phyloP scores from a whole-genome alignment of 2,888 invertebrate species.

The Dascillus cervinus region DNA sequence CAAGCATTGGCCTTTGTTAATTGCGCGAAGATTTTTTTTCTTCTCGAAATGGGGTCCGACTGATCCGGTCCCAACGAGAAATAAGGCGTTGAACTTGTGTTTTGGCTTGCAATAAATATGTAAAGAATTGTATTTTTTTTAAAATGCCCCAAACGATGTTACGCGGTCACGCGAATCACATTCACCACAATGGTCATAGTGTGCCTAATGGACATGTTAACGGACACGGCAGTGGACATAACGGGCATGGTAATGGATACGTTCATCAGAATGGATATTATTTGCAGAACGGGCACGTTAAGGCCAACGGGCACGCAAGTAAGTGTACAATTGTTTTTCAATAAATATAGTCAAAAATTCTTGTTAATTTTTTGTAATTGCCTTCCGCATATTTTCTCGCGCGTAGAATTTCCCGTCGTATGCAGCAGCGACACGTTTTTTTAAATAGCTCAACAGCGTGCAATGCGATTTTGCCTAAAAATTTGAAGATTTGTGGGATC shows the following conservation, averaged over 20 bases:
- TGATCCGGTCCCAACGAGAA: too few relatives aligned
- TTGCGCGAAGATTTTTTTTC: too few relatives aligned
- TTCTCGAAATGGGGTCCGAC: too few relatives aligned
- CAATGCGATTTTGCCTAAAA: too few relatives aligned
- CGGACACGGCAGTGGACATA: constrained; percentile 23
- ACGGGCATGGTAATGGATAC: constrained; percentile 22
- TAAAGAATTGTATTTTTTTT: too few relatives aligned
- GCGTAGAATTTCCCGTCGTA: too few relatives aligned
- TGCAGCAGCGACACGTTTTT: too few relatives aligned
- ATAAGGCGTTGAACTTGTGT: too few relatives aligned
- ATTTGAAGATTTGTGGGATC: too few relatives aligned
- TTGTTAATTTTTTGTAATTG: neutral
- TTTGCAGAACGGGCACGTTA: constrained; percentile 28
- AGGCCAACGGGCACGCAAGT: constrained; percentile 35
- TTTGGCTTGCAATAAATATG: too few relatives aligned
- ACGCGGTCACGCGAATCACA: constrained; percentile 21
- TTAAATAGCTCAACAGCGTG: too few relatives aligned
- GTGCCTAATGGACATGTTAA: constrained; percentile 12
- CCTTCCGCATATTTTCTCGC: too few relatives aligned
- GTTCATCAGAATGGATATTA: constrained; percentile 24
- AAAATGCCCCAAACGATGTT: constrained; percentile 30
- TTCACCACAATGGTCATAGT: constrained; percentile 6
- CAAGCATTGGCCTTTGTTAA: constrained; percentile 14
- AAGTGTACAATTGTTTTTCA: constrained; percentile 22
- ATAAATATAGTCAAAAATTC: neutral